Base-by-base conservation (phyloP, 2,888 invertebrate species). In the Chymomyza caudatula region DNA sequence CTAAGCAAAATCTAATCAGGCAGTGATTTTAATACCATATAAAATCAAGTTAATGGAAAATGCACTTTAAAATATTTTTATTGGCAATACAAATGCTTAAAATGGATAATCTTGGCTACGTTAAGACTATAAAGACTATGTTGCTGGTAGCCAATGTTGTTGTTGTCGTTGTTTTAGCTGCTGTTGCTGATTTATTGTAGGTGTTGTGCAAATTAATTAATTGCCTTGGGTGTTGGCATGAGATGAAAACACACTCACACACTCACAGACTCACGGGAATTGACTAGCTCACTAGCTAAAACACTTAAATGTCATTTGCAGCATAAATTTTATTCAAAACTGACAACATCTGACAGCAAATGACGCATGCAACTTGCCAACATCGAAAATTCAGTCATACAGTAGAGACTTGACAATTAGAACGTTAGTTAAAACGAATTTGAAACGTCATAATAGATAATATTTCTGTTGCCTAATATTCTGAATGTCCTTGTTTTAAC, bases 171-270 rank as follows among this genome's bases (percentile, higher is more conserved):
- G 43, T 20, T 53, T 6, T 60, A 66, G 66, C 20, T 51, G 52
- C 19, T 54, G 57, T 44, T 15, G 47, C 25, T 49, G 47, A 47
- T 57, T 59, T 71, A 67, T 73, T 77, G 80, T 78, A 65, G 82
- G 74, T 78, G 78, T 69, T 60, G 69, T 61, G 73, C 29, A 42
- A 29, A 62, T 76, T 85, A 80, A 82, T 82, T 85, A 83, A 85
- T 83, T 70, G 73, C 73, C 60, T 63, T 68, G 65, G 62, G 25
- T 55, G 20, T 19, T 55, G 56, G 56, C 55, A 51, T 47, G 15
- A 55, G 23, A 20, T 15, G 42, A 47, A 43, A 23, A 57, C 23
- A 49, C 17, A 37, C 51, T 51, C 59, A 52, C 42, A 54, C 55
- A 23, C 8, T 2, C n/a, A 22, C 20, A 64, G 23, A 22, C 6